These are phyloP conservation scores for Macrocentrus cingulum DNA, from an alignment of 1,140 invertebrate species.

Conservation along the genomic window DNA sequence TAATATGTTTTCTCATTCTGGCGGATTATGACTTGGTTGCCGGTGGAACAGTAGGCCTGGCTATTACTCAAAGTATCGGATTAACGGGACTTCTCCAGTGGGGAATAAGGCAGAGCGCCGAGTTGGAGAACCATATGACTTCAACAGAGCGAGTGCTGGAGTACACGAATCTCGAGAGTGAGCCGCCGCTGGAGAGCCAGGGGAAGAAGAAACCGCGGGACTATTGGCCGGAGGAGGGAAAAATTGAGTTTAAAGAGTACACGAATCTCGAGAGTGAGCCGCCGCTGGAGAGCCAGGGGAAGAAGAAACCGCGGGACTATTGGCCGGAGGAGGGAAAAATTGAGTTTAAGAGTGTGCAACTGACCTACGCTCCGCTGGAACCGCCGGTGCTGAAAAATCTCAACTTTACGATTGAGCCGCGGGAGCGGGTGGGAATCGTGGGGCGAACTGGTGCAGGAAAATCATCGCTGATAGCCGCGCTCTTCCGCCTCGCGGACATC, in stretches of 20 bases:
- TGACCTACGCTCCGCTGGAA: constrained; percentile 66
- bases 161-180: constrained; percentile 68
- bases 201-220: constrained; percentile 68
- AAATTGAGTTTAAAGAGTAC: constrained; percentile 72
- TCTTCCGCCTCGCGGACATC: constrained; percentile 65
- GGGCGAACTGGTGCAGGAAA: constrained; percentile 84
- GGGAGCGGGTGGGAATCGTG: constrained; percentile 79
- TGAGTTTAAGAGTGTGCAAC: constrained; percentile 66
- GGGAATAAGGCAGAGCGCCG: constrained; percentile 82
- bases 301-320: constrained; percentile 65
- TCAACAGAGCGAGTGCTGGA: constrained; percentile 81
- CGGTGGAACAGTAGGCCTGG: constrained; percentile 72
- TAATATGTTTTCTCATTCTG: constrained; percentile 63
- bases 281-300: too few species aligned
- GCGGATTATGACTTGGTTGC: constrained; percentile 20
- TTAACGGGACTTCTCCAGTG: constrained; percentile 86
- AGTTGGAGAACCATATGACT: constrained; percentile 84
- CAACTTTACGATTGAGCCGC: constrained; percentile 68
- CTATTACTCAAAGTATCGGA: constrained; percentile 79
- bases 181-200: constrained; percentile 69
- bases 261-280: too few species aligned
- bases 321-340: constrained; percentile 77
- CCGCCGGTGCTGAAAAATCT: constrained; percentile 73
- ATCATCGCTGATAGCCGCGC: constrained; percentile 72
- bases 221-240: constrained; percentile 73